Conservation (phyloP, 2,888 invertebrate species). For the Ischnura elegans region DNA sequence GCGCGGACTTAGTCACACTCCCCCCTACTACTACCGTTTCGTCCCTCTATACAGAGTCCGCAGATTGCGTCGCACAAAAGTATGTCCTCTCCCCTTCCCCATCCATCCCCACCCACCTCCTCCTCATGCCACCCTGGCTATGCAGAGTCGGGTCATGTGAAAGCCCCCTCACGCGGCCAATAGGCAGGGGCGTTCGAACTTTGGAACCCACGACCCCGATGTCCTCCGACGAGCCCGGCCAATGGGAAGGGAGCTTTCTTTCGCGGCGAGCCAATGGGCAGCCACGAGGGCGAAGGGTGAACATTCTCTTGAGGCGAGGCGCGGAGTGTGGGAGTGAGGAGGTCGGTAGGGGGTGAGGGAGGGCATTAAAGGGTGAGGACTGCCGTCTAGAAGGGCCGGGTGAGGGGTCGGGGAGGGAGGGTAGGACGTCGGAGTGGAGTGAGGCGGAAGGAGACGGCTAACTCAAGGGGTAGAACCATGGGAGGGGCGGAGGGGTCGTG, state of each 20-base stretch:
- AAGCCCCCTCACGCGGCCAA: slow-evolving; percentile 30
- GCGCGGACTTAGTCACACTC: background rate
- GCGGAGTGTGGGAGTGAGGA: slow-evolving; percentile 50
- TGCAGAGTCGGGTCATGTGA: slow-evolving; percentile 53
- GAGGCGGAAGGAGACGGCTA: slow-evolving; percentile 26
- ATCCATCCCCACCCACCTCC: no score
- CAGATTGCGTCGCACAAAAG: slow-evolving; percentile 66
- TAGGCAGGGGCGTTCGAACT: slow-evolving; percentile 23
- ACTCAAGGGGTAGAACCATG: background rate
- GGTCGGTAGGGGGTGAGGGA: background rate
- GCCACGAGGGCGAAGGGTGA: slow-evolving; percentile 50
- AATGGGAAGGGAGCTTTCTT: slow-evolving; percentile 48
- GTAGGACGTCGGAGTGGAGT: background rate
- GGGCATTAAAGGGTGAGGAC: background rate
- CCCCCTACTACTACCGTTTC: slow-evolving; percentile 33
- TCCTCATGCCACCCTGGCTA: background rate
- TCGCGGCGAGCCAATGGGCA: slow-evolving; percentile 18
- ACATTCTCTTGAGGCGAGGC: slow-evolving; percentile 64
- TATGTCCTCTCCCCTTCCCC: slow-evolving; percentile 38
- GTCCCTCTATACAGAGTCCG: no score
- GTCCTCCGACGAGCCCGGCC: slow-evolving; percentile 49
- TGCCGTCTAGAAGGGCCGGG: background rate
- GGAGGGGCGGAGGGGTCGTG: background rate
- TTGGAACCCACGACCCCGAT: slow-evolving; percentile 63
- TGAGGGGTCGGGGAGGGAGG: background rate